Conservation (phyloP, 2,888 invertebrate species). For the Microchrysa polita region DNA sequence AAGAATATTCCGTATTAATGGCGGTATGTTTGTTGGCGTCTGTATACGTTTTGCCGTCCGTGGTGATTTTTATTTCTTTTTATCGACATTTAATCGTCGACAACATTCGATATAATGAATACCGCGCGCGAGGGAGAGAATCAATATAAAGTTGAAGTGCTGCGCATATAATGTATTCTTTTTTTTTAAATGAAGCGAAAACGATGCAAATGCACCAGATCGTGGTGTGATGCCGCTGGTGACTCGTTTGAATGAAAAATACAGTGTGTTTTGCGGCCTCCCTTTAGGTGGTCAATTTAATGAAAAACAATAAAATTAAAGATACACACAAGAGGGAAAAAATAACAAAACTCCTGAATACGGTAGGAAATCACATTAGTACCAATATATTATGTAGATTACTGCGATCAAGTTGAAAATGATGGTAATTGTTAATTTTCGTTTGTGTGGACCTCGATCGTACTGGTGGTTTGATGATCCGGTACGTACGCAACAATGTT, state of each 20-base stretch:
- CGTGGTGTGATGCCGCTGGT: neutral
- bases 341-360: neutral
- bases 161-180: neutral
- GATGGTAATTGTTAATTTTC: neutral
- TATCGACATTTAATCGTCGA: neutral
- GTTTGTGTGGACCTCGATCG: neutral
- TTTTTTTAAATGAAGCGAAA: neutral
- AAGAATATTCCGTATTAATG: conserved; percentile 13
- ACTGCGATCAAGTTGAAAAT: neutral
- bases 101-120: conserved; percentile 2
- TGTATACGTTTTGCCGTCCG: too few species aligned
- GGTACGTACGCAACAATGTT: neutral
- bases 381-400: conserved; percentile 9
- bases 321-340: neutral
- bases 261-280: neutral
- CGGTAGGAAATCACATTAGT: conserved; percentile 2
- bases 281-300: neutral
- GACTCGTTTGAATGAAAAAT: neutral
- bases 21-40: neutral
- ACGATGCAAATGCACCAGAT: neutral
- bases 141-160: conserved; percentile 1
- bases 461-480: neutral
- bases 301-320: too few species aligned
- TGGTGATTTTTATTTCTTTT: too few species aligned
- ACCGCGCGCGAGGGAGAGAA: neutral